Evolutionary conservation across 2,888 invertebrate genomes (phyloP).

Genomic region (Pyrrhia umbra): DNA sequence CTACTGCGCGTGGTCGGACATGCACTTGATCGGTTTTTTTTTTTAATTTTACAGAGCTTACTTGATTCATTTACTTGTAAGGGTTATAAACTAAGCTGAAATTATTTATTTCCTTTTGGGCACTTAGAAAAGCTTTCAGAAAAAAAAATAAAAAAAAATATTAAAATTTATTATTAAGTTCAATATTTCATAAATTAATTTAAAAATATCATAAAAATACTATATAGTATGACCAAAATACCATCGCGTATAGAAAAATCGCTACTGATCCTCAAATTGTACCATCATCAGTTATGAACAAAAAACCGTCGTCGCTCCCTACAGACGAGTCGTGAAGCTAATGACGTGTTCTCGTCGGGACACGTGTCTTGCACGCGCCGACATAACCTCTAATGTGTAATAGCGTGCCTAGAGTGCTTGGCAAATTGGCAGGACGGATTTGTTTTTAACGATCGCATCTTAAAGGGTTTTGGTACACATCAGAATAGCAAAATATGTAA

Average conservation of each 20-base stretch:
- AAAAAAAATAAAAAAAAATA: too few species aligned
- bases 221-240: too few species aligned
- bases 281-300: constrained; percentile 52
- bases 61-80: too few species aligned
- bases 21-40: too few species aligned
- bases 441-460: constrained; percentile 33
- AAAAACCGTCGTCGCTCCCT: constrained; percentile 76
- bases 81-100: too few species aligned
- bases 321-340: constrained; percentile 80
- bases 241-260: background rate
- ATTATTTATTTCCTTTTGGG: too few species aligned
- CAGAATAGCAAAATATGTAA: background rate
- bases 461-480: constrained; percentile 42
- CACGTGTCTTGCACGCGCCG: constrained; percentile 85
- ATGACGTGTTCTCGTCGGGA: constrained; percentile 83
- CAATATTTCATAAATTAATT: too few species aligned
- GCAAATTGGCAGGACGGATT: constrained; percentile 62
- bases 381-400: constrained; percentile 76
- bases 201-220: constrained; percentile 5
- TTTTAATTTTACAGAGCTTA: too few species aligned
- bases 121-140: too few species aligned
- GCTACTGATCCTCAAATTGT: background rate
- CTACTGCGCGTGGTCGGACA: too few species aligned
- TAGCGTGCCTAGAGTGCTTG: constrained; percentile 55
- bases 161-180: too few species aligned